Conservation (phyloP, 1,140 invertebrate genomes). For the Apis dorsata region DNA sequence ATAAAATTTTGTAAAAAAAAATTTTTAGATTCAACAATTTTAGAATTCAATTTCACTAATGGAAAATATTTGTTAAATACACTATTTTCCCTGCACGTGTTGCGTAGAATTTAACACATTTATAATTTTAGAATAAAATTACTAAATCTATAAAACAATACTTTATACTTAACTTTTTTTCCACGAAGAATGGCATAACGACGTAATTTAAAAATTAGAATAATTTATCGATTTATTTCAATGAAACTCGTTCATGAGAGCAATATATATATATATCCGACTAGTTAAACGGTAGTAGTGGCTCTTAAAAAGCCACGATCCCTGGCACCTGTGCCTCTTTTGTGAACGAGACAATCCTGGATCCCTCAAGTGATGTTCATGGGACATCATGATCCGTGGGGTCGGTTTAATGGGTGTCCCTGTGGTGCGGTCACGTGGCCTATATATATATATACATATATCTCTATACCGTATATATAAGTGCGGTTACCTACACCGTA, state of each 20-base stretch:
- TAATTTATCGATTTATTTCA: neutral
- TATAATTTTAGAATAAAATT: neutral
- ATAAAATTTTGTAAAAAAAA: no score
- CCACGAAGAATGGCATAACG: neutral
- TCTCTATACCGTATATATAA: constrained; percentile 15
- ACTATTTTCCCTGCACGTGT: no score
- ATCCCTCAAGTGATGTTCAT: constrained; percentile 51
- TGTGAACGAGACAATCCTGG: constrained; percentile 40
- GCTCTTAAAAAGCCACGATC: constrained; percentile 19
- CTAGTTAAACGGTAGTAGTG: neutral
- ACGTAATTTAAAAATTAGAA: neutral
- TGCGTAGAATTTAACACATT: neutral
- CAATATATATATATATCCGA: no score
- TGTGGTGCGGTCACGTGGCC: constrained; percentile 44
- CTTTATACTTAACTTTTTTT: neutral
- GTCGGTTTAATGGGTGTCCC: constrained; percentile 55
- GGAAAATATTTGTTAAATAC: no score
- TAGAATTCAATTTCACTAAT: neutral
- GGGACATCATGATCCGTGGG: constrained; percentile 52
- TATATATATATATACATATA: constrained; percentile 30
- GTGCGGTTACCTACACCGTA: constrained; percentile 29
- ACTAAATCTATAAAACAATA: neutral
- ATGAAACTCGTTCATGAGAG: neutral
- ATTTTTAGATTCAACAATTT: no score
- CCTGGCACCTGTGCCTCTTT: constrained; percentile 36